Percentiles rank a stretch among this genome's conserved stretches.
Conservation (phyloP, 37 sponge, comb jelly and placozoan genomes). For the Oopsacas minuta region DNA sequence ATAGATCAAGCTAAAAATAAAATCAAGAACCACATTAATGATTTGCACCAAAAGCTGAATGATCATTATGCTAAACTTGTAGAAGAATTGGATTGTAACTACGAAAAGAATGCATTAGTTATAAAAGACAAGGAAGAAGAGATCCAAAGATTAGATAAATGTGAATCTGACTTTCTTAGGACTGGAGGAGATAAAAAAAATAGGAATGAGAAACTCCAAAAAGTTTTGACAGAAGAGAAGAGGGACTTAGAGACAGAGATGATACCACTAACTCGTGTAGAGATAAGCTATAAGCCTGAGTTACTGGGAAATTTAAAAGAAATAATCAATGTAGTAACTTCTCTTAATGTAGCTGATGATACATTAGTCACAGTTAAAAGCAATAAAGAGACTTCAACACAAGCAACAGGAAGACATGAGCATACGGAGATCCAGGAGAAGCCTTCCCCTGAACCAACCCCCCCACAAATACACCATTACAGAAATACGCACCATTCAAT, state of each 20-base stretch:
- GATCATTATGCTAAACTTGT: background rate
- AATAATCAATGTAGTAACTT: background rate
- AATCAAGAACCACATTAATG: background rate
- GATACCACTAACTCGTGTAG: background rate
- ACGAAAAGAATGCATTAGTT: background rate
- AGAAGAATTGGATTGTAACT: background rate
- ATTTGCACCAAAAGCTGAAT: background rate
- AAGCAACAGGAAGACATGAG: background rate
- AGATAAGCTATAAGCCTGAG: background rate
- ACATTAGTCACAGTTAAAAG: background rate
- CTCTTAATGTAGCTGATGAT: background rate
- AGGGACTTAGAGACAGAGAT: background rate
- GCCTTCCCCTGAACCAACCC: background rate
- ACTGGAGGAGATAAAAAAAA: background rate
- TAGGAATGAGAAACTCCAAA: background rate
- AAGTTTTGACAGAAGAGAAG: background rate
- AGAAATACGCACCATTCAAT: background rate
- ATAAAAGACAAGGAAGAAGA: background rate
- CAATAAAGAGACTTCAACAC: background rate
- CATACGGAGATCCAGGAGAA: background rate
- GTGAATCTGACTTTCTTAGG: background rate
- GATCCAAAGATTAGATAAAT: background rate
- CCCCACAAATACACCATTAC: too few species aligned
- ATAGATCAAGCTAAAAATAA: background rate
- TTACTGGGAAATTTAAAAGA: background rate